Evolutionary conservation across 2,888 invertebrate genomes (phyloP), one percentile per base, ranked within the genome.

Genomic region (Amblyjoppa proteus): DNA sequence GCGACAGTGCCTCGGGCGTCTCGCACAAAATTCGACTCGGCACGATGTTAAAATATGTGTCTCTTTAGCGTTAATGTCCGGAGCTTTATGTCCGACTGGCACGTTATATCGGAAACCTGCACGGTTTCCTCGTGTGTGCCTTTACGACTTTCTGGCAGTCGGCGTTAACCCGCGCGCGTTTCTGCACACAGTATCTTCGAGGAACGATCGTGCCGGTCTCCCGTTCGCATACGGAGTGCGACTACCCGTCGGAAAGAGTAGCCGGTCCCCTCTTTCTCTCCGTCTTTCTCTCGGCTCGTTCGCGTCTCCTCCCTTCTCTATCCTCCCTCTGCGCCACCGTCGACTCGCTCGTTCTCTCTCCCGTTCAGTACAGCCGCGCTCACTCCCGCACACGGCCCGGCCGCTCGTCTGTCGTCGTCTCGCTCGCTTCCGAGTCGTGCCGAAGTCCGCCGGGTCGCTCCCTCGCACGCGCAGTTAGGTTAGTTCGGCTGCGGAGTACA

Each of bases 171-270:
- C 25, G 49, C 51, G 45, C 61, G 20, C 56, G 66, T 49, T 58
- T 73, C 20, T 73, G 68, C 69, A 70, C 64, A 38, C 45, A 56
- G 51, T 71, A 31, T 79, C 41, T 79, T 68, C 76, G 76, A 82
- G 28, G 13, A 68, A 85, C 79, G 85, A 76, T 77, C 80, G 73
- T 69, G 66, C 83, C 82, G 85, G 76, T 83, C 77, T 76, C 76
- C 78, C 85, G 82, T 81, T 77, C 77, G 85, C 81, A 81, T 58
- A 85, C 87, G 77, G 77, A 85, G 80, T 83, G 85, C 69, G 80
- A 82, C 79, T 85, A 77, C 80, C 80, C 77, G 73, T 28, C 53
- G 80, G 79, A 76, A 76, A 74, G 77, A 76, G 80, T 69, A 73
- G 87, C 82, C 84, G 82, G 81, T 61, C 82, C 79, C 85, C 84